These are phyloP conservation scores for Sphaerophoria taeniata DNA, from an alignment of 2,888 invertebrate species.

Conservation along the genomic window DNA sequence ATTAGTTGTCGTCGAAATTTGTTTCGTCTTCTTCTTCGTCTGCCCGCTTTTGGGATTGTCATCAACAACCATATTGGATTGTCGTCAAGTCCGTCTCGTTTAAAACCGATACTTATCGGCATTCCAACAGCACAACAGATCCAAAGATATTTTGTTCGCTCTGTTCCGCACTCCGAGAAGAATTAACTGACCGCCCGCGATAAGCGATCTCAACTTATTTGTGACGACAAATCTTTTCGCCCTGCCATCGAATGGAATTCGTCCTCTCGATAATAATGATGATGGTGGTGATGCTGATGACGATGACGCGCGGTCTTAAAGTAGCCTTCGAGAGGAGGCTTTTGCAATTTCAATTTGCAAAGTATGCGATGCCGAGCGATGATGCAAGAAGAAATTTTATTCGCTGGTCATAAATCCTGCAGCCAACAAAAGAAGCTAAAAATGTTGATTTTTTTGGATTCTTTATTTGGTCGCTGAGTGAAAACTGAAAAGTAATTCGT, in stretches of 20 bases:
- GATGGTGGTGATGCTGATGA: neutral
- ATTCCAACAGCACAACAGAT: conserved; percentile 70
- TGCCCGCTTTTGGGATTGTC: conserved; percentile 26
- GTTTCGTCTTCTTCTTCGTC: conserved; percentile 41
- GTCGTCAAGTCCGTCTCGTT: conserved; percentile 65
- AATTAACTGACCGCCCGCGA: conserved; percentile 73
- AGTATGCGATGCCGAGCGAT: conserved; percentile 36
- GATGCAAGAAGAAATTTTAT: conserved; percentile 69
- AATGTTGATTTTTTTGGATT: conserved; percentile 59
- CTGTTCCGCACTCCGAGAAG: conserved; percentile 56
- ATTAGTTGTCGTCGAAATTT: conserved; percentile 46
- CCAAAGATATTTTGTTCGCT: conserved; percentile 73
- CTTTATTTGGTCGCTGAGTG: conserved; percentile 68
- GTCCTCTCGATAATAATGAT: neutral
- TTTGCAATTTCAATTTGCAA: conserved; percentile 63
- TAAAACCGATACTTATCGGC: conserved; percentile 74
- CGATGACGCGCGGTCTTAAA: conserved; percentile 6
- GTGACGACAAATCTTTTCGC: conserved; percentile 74
- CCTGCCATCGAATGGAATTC: conserved; percentile 24
- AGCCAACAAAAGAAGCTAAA: conserved; percentile 70
- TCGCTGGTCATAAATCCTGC: conserved; percentile 72
- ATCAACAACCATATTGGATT: conserved; percentile 35
- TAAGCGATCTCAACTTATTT: conserved; percentile 75
- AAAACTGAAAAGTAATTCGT: conserved; percentile 73
- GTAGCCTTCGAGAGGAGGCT: conserved; percentile 57